phyloP scores from a whole-genome alignment of 1,140 invertebrate genomes.

The Drosophila punjabiensis region DNA sequence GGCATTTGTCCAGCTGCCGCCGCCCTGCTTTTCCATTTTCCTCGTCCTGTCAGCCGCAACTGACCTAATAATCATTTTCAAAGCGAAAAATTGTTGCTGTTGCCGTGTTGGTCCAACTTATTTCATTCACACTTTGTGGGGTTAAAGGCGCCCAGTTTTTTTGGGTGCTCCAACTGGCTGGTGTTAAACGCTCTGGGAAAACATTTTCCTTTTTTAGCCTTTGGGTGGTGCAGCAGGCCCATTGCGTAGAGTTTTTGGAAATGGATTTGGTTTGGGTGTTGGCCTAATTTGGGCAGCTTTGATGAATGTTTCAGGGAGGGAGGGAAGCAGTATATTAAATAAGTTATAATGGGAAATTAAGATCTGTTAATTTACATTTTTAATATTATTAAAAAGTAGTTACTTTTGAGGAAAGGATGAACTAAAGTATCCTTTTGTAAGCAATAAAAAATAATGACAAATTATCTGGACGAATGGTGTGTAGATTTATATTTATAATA shows the following conservation, averaged over 20 bases:
- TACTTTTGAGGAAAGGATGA: neutral
- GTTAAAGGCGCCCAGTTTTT: slow-evolving; percentile 1
- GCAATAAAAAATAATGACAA: neutral
- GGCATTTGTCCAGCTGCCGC: slow-evolving; percentile 33
- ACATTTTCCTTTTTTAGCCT: slow-evolving; percentile 39
- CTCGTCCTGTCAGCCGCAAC: slow-evolving; percentile 50
- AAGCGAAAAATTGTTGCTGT: slow-evolving; percentile 49
- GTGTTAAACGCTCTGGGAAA: slow-evolving; percentile 53
- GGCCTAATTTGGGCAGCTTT: slow-evolving; percentile 34
- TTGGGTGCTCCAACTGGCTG: slow-evolving; percentile 10
- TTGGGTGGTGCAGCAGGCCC: slow-evolving; percentile 8
- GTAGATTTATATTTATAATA: no score
- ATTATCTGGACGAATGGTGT: no score
- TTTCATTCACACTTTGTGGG: slow-evolving; percentile 57
- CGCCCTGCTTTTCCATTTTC: slow-evolving; percentile 19
- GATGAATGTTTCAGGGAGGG: neutral
- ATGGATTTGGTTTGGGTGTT: slow-evolving; percentile 11
- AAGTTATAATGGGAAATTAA: slow-evolving; percentile 18
- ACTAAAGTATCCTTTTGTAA: neutral
- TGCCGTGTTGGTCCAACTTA: slow-evolving; percentile 44
- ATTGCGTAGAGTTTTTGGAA: slow-evolving; percentile 6
- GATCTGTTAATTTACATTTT: neutral
- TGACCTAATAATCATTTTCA: slow-evolving; percentile 79
- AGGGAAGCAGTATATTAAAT: neutral
- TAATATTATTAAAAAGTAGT: neutral